Percentiles rank a stretch among this genome's conserved stretches.
These are phyloP conservation scores for Halesus radiatus DNA, from an alignment of 1,140 invertebrate genomes.

Conservation along the genomic window DNA sequence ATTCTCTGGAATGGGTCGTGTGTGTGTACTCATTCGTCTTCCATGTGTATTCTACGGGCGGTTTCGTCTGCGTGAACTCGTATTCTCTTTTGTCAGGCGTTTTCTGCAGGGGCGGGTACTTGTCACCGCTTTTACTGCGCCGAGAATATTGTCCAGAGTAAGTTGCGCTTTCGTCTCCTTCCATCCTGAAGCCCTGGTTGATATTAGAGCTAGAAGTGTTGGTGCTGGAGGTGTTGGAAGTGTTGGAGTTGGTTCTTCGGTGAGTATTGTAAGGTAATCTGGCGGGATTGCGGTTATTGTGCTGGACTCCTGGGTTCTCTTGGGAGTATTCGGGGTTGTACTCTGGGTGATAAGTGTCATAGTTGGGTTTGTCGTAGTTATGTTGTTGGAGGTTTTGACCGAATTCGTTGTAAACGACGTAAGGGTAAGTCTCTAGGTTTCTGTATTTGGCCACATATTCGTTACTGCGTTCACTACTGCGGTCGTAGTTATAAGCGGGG, in stretches of 20 bases:
- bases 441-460: conserved; percentile 52
- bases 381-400: conserved; percentile 50
- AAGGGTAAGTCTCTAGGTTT: conserved; percentile 48
- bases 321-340: conserved; percentile 69
- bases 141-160: conserved; percentile 60
- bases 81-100: conserved; percentile 59
- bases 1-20: conserved; percentile 63
- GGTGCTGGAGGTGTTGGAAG: conserved; percentile 76
- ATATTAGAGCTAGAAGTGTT: conserved; percentile 68
- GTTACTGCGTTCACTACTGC: conserved; percentile 51
- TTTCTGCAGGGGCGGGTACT: conserved; percentile 51
- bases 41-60: conserved; percentile 64
- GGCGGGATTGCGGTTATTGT: conserved; percentile 68
- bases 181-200: conserved; percentile 75
- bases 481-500: conserved; percentile 47
- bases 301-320: conserved; percentile 73
- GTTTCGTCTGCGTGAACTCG: conserved; percentile 65
- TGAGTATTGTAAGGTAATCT: conserved; percentile 71
- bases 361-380: conserved; percentile 57
- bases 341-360: conserved; percentile 59
- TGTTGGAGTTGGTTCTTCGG: conserved; percentile 79
- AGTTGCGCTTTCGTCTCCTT: conserved; percentile 70
- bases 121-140: conserved; percentile 58
- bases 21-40: conserved; percentile 67
- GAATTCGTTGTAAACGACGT: conserved; percentile 52